These are phyloP conservation scores for Pangasianodon hypophthalmus DNA, from an alignment of 2,113 vertebrate genomes.

Conservation along the genomic window DNA sequence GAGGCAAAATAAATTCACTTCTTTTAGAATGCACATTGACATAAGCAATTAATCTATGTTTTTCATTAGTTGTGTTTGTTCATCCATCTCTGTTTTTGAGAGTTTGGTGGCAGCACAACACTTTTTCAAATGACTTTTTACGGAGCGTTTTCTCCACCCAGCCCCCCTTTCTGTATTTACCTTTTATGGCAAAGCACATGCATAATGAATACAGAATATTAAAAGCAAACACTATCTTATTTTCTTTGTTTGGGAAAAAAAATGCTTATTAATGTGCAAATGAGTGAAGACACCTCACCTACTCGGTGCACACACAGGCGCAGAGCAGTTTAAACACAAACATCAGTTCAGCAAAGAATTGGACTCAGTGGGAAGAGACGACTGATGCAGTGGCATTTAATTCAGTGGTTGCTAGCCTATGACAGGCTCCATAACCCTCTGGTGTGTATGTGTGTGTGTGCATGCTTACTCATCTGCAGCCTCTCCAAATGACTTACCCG, in stretches of 20 bases:
- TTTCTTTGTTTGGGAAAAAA: constrained; percentile 40
- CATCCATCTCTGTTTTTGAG: neutral
- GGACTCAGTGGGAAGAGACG: constrained; percentile 66
- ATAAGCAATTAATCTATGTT: constrained; percentile 25
- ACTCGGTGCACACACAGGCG: constrained; percentile 42
- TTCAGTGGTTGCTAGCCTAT: constrained; percentile 69
- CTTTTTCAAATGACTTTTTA: constrained; percentile 12
- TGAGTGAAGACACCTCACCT: constrained; percentile 52
- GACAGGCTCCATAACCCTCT: constrained; percentile 66
- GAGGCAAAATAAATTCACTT: constrained; percentile 3
- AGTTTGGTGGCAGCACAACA: constrained; percentile 19
- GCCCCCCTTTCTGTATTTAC: constrained; percentile 38
- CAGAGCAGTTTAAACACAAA: constrained; percentile 51
- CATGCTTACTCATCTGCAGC: constrained; percentile 85
- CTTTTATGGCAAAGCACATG: constrained; percentile 40
- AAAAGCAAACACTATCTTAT: constrained; percentile 52
- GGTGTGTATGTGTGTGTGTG: constrained; percentile 49
- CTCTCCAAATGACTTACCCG: constrained; percentile 81
- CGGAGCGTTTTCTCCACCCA: neutral
- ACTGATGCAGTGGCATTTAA: constrained; percentile 66
- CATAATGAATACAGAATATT: constrained; percentile 50
- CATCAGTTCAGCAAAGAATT: constrained; percentile 49
- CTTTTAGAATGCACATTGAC: neutral
- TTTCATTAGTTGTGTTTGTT: constrained; percentile 27
- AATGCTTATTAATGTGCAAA: constrained; percentile 62